These are phyloP conservation scores for Tenebrosternarchus preto DNA, from an alignment of 2,113 vertebrate species.

Conservation along the genomic window DNA sequence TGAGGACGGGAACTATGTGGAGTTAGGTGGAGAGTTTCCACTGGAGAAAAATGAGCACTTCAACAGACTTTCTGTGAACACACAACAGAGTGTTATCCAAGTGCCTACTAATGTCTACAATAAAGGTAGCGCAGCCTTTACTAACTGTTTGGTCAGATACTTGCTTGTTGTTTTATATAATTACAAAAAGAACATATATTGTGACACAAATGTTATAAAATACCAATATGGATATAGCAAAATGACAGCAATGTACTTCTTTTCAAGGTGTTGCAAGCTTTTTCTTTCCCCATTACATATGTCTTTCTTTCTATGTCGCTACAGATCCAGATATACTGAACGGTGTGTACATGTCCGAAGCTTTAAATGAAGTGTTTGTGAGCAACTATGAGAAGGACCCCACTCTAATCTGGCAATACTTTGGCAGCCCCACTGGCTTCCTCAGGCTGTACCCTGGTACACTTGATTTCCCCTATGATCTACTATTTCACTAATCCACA, in stretches of 20 bases:
- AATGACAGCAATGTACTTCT: no score
- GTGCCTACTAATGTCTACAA: slow-evolving; percentile 96
- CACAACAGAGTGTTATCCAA: slow-evolving; percentile 86
- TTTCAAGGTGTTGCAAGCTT: no score
- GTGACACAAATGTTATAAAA: no score
- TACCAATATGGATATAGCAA: no score
- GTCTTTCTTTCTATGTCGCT: neutral
- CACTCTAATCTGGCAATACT: slow-evolving; percentile 95
- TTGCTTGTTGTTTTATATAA: no score
- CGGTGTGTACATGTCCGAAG: slow-evolving; percentile 94
- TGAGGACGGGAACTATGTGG: slow-evolving; percentile 79
- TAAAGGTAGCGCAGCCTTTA: slow-evolving; percentile 76
- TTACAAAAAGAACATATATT: no score
- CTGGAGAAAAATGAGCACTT: slow-evolving; percentile 90
- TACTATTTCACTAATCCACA: neutral
- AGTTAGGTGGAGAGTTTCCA: slow-evolving; percentile 86
- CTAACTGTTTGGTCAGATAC: neutral
- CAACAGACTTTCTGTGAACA: slow-evolving; percentile 86
- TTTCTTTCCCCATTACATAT: neutral
- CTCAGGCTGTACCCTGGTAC: slow-evolving; percentile 96
- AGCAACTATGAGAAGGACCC: slow-evolving; percentile 92
- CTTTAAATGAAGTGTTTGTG: slow-evolving; percentile 87
- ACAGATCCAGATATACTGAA: slow-evolving; percentile 90
- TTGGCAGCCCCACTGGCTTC: slow-evolving; percentile 92
- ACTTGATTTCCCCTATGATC: no score